Evolutionary conservation across 2,797 vertebrate genomes (phyloP).

Genomic region (Takifugu rubripes): DNA sequence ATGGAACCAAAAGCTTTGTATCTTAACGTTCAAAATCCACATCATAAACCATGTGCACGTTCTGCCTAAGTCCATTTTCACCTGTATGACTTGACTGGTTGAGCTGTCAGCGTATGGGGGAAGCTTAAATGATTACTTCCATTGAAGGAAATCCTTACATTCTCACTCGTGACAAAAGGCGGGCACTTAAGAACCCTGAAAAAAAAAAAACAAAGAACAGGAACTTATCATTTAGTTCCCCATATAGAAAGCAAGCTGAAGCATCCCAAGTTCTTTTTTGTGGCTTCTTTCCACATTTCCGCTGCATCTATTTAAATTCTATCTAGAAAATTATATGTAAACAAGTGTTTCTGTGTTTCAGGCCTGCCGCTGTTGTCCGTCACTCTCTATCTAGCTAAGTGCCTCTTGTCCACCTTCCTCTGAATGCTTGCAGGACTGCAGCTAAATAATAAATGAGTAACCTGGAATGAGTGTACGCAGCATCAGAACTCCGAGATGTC

Average conservation of each 20-base stretch:
- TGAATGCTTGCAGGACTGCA: constrained; percentile 52
- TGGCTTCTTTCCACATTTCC: not conserved
- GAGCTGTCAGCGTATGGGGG: constrained; percentile 2
- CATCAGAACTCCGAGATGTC: constrained; percentile 37
- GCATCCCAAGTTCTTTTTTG: not conserved
- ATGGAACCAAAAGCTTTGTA: not conserved
- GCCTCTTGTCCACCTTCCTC: constrained; percentile 70
- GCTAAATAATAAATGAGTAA: constrained; percentile 75
- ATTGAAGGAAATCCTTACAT: constrained; percentile 70
- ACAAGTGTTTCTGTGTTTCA: not conserved
- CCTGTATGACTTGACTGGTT: constrained; percentile 19
- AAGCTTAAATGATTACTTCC: constrained; percentile 24
- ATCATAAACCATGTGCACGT: not conserved
- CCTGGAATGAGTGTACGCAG: constrained; percentile 53
- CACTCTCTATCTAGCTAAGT: constrained; percentile 60
- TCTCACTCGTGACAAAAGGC: constrained; percentile 56
- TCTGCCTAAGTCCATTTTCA: constrained; percentile 1
- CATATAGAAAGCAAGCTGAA: too few species aligned
- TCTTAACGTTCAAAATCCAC: not conserved
- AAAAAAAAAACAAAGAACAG: constrained; percentile 33
- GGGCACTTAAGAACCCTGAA: constrained; percentile 43
- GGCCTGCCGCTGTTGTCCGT: constrained; percentile 34
- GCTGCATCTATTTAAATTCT: constrained; percentile 3
- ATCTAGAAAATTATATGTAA: not conserved
- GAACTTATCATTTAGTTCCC: not conserved